These are phyloP conservation scores for Globicephala melas DNA, from an alignment of 2,113 vertebrate species.

Conservation along the genomic window DNA sequence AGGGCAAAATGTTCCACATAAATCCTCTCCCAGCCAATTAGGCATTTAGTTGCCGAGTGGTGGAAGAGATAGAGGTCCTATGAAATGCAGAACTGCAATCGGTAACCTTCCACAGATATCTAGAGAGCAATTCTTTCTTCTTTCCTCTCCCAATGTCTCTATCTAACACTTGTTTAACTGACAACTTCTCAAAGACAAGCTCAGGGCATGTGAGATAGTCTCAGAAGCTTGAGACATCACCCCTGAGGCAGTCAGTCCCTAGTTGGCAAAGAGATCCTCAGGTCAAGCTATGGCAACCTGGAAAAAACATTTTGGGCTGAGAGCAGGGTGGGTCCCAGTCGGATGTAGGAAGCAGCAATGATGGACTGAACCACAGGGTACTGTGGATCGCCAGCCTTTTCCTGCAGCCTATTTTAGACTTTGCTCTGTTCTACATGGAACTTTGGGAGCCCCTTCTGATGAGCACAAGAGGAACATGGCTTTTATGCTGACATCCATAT, in stretches of 20 bases:
- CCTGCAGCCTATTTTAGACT: not conserved
- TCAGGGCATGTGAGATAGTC: not conserved
- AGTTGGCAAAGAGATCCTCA: not conserved
- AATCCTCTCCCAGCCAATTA: not conserved
- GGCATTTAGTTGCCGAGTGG: not conserved
- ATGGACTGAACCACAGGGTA: not conserved
- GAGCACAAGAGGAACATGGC: not conserved
- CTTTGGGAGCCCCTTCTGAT: not conserved
- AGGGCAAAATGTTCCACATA: not conserved
- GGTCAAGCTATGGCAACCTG: not conserved
- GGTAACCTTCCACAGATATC: not conserved
- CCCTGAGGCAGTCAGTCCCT: not conserved
- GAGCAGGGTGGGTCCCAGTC: not conserved
- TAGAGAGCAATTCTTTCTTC: not conserved
- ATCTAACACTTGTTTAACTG: not conserved
- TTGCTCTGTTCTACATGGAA: not conserved
- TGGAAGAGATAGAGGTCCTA: not conserved
- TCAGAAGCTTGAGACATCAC: not conserved
- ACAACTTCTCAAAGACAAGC: not conserved
- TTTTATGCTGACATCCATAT: not conserved
- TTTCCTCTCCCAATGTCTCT: not conserved
- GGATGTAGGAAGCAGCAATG: not conserved
- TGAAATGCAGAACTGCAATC: not conserved
- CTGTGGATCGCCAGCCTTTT: not conserved
- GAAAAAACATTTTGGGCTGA: not conserved